Evolutionary conservation across 2,797 vertebrate species (phyloP).

Genomic region (Neosalanx taihuensis): DNA sequence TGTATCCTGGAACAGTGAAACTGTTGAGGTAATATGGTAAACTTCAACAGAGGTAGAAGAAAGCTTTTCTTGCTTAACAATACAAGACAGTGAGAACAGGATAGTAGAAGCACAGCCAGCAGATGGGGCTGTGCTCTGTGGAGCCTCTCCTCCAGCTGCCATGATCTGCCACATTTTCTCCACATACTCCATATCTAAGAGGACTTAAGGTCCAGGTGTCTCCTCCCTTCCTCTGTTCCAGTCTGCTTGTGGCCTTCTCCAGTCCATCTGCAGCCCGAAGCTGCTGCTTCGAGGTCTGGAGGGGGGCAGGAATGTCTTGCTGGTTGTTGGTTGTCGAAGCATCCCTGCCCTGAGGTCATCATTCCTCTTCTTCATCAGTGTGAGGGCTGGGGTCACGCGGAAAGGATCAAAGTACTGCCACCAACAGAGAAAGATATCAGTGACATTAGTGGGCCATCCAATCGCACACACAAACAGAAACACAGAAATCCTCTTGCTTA

Average conservation of each 20-base stretch:
- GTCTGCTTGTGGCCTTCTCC: constrained; percentile 38
- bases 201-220: not conserved
- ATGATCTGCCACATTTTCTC: constrained; percentile 4
- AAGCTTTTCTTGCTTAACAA: too few species aligned
- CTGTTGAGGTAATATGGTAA: too few species aligned
- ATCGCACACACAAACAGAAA: constrained; percentile 10
- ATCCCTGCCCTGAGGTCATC: constrained; percentile 51
- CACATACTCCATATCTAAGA: not conserved
- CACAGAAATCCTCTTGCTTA: constrained; percentile 44
- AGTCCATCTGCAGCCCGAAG: constrained; percentile 42
- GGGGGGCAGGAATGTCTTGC: constrained; percentile 34
- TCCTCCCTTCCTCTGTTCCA: constrained; percentile 9
- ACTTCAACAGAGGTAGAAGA: too few species aligned
- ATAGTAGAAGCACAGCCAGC: not conserved
- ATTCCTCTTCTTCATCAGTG: constrained; percentile 70
- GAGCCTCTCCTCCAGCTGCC: not conserved
- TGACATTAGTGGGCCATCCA: not conserved
- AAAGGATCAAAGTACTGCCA: constrained; percentile 51
- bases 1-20: too few species aligned
- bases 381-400: constrained; percentile 58
- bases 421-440: constrained; percentile 1
- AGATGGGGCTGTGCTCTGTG: not conserved
- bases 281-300: constrained; percentile 54
- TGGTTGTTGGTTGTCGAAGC: constrained; percentile 30
- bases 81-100: too few species aligned